Base-by-base conservation (phyloP, 2,888 invertebrate genomes). In the Dendrolimus houi region DNA sequence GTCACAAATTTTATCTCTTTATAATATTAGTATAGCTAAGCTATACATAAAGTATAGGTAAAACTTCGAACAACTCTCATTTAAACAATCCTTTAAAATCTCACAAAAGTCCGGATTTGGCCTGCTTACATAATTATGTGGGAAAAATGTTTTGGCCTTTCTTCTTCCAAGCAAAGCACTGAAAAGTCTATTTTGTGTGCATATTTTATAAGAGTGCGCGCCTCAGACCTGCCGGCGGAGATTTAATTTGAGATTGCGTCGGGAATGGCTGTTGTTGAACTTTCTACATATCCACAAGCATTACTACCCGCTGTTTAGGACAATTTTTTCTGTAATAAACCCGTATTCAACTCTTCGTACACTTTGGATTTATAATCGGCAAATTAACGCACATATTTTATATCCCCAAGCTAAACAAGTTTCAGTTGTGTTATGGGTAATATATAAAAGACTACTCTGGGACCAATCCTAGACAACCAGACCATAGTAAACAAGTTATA, bases 161-260 rank as follows among this genome's bases (percentile, higher is more conserved):
- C 47, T 47, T 47, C 47, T 47, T 47, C 2, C 47, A 12, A 47
- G 47, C 47, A 12, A 75, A 71, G 69, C 70, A 66, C 70, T 65
- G 62, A 73, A 75, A 72, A 74, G 72, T 71, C 67, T 69, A 72
- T 72, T 76, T 71, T 71, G 70, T 71, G 70, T 71, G 75, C 72
- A 79, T 76, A 75, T 75, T 79, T 79, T 77, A 74, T 74, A 77
- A 74, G 69, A 70, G 73, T 71, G 70, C 69, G 69, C 75, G 76
- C 71, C 74, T 77, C 70, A 71, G 72, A 70, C 74, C 71, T 74
- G 72, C 69, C 71, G 74, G 72, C 72, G 64, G 71, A 85, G 86
- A 87, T 87, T 87, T 85, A 84, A 87, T 87, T 87, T 87, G 81
- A 87, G 87, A 87, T 87, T 85, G 82, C 72, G 84, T 77, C 64